Percentiles rank a stretch among this genome's conserved stretches.
Evolutionary conservation across 2,797 vertebrate species (phyloP).

Genomic region (Steatocranus sp.): DNA sequence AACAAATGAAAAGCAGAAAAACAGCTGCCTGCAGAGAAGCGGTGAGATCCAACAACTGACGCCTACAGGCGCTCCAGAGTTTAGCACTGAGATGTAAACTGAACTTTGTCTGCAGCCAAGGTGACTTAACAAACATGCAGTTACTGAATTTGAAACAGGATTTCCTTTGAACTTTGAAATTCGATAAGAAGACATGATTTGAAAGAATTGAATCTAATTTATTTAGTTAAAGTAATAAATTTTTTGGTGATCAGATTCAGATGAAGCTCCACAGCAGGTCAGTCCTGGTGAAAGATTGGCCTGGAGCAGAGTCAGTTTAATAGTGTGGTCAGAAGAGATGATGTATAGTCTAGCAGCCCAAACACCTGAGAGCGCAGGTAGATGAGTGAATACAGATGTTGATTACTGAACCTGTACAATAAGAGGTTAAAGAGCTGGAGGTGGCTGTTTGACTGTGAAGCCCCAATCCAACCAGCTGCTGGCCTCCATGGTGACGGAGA

Average conservation of each 20-base stretch:
- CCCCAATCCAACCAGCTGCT: background rate
- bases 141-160: background rate
- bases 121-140: background rate
- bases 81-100: background rate
- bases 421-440: background rate
- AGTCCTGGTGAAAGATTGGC: background rate
- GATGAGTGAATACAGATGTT: background rate
- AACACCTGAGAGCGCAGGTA: background rate
- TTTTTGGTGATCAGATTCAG: accelerated
- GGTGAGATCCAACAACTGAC: background rate
- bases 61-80: background rate
- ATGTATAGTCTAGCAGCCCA: accelerated
- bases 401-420: background rate
- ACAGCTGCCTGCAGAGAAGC: background rate
- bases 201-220: background rate
- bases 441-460: background rate
- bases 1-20: background rate
- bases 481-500: background rate
- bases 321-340: background rate
- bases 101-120: background rate
- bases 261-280: background rate
- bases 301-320: background rate
- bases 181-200: accelerated
- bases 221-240: accelerated
- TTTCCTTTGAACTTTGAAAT: background rate